Conservation (phyloP, 2,888 invertebrate genomes). For the Pherbina coryleti region DNA sequence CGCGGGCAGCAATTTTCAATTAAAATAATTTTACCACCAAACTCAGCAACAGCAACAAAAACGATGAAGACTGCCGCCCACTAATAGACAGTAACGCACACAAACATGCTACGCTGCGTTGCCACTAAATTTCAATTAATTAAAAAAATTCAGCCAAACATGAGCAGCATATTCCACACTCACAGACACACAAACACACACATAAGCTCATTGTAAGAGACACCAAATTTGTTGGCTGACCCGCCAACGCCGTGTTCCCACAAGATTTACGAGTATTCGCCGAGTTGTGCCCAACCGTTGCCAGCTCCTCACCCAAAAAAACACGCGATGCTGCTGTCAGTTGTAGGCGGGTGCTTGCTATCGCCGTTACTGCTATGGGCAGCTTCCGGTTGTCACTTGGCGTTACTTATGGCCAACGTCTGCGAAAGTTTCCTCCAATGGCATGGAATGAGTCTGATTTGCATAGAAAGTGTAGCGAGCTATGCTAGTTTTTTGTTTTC, state of each 20-base stretch:
- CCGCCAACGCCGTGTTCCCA: slow-evolving; percentile 67
- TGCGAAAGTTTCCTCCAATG: slow-evolving; percentile 35
- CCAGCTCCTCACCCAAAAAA: not conserved
- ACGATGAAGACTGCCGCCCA: not conserved
- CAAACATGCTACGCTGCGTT: not conserved
- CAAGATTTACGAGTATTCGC: slow-evolving; percentile 59
- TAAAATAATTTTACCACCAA: slow-evolving; percentile 5
- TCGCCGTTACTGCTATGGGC: slow-evolving; percentile 43
- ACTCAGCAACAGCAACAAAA: not conserved
- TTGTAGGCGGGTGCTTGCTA: slow-evolving; percentile 27
- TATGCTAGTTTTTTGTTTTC: not conserved
- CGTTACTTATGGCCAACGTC: slow-evolving; percentile 48
- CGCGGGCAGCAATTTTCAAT: slow-evolving; percentile 26
- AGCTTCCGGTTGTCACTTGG: slow-evolving; percentile 50
- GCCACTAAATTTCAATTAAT: slow-evolving; percentile 28
- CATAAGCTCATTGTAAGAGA: slow-evolving; percentile 8
- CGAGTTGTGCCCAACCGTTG: slow-evolving; percentile 40
- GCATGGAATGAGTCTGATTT: not conserved
- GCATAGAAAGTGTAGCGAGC: slow-evolving; percentile 24
- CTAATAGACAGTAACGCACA: not conserved
- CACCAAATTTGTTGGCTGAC: slow-evolving; percentile 53
- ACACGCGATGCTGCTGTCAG: not conserved
- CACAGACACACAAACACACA: not conserved
- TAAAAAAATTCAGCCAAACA: slow-evolving; percentile 1
- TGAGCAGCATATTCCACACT: not conserved